Evolutionary conservation across 2,888 invertebrate genomes (phyloP).

Genomic region (Stegana nigrithorax): DNA sequence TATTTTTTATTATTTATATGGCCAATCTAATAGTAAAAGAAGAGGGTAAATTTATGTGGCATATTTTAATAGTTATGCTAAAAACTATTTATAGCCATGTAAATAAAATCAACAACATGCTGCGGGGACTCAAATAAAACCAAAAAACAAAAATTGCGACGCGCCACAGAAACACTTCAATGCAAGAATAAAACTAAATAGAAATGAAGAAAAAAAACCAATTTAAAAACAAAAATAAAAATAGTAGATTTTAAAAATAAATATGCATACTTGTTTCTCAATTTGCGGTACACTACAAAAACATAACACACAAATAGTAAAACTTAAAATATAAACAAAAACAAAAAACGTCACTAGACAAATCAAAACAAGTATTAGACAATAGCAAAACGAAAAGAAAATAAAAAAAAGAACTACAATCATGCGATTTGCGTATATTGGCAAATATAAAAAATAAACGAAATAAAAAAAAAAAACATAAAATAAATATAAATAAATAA

Average conservation of each 20-base stretch:
- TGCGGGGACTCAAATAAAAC: constrained; percentile 19
- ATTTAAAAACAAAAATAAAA: neutral
- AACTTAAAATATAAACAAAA: neutral
- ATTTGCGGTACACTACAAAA: no score
- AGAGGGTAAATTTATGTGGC: no score
- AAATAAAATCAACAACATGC: constrained; percentile 21
- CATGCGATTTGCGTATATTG: neutral
- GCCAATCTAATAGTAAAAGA: no score
- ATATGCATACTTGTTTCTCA: no score
- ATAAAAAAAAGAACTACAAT: no score
- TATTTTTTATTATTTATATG: no score
- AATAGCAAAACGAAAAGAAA: neutral
- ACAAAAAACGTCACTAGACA: neutral
- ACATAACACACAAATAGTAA: no score
- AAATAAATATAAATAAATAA: neutral
- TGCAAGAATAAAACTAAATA: no score
- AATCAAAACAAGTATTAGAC: neutral
- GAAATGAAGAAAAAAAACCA: constrained; percentile 27
- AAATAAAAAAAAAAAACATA: neutral
- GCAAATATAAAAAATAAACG: neutral
- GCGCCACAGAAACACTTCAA: neutral
- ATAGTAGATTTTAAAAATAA: neutral
- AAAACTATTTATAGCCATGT: constrained; percentile 27
- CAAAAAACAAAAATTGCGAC: constrained; percentile 13
- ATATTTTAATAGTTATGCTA: constrained; percentile 27